Base-by-base conservation (phyloP, 2,113 vertebrate genomes). In the Nicator chloris region DNA sequence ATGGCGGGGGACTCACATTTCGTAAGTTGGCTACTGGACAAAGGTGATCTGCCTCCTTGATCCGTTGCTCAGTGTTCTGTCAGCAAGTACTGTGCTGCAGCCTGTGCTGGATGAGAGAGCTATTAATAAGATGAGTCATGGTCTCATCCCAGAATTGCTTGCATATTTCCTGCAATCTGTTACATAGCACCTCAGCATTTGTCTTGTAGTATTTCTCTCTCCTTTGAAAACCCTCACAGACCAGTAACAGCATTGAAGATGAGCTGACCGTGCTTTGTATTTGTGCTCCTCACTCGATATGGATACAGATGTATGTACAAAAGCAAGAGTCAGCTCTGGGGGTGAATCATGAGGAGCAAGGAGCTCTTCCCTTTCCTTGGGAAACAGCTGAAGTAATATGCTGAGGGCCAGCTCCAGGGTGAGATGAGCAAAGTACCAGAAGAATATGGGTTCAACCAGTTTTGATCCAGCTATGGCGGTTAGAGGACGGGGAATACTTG, bases 401-500 rank as follows among this genome's bases (percentile, higher is more conserved):
- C 50, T 57, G 59, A 81, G 20, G 13, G 26, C 13, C 7, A 59
- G 0, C 59, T 81, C 26, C 26, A 37, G 28, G 26, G 1, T 3
- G 1, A 54, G 35, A n/a, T 60, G 42, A 82, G 6, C 33, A 63
- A 39, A 13, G 6, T 89, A 11, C 35, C 21, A 71, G 42, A 70
- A 42, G 11, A 16, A 20, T 10, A 3, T 1, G 2, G 4, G 31
- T 42, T 16, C 40, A 42, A 17, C 22, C 2, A 2, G 2, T 11
- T n/a, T 39, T 30, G 27, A 69, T 90, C 51, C 8, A 54, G 15
- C 35, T 90, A 3, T 15, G 63, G 21, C 22, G 7, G 13, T 65
- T 37, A 39, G 71, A 81, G 42, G 9, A 20, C 12, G 44, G 12
- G 30, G 50, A 40, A 28, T 61, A 35, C 26, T 66, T 65, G 27